Percentiles rank a stretch among this genome's conserved stretches.
Evolutionary conservation across 1,140 invertebrate species (phyloP).

Genomic region (Globodera rostochiensis): DNA sequence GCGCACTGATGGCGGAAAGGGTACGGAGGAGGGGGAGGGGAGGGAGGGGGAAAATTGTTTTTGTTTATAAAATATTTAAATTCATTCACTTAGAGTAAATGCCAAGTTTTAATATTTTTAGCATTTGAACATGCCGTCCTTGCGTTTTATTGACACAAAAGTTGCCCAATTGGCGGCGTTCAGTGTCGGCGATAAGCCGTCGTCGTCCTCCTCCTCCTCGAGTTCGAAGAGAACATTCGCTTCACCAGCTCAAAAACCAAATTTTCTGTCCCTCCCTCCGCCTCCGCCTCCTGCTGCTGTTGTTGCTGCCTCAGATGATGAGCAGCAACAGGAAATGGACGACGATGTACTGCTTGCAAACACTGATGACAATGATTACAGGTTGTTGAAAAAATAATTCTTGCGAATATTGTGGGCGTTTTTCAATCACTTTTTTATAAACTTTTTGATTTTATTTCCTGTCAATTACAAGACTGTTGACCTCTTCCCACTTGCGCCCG

Average conservation of each 20-base stretch:
- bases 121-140: not conserved
- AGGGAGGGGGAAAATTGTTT: too few relatives aligned
- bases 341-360: not conserved
- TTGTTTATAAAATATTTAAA: too few relatives aligned
- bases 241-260: too few relatives aligned
- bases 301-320: not conserved
- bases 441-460: too few relatives aligned
- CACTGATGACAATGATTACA: not conserved
- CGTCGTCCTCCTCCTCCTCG: too few relatives aligned
- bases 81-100: too few relatives aligned
- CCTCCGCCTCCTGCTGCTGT: not conserved
- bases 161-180: not conserved
- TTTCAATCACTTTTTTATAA: too few relatives aligned
- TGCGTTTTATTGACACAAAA: not conserved
- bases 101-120: not conserved
- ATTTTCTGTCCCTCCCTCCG: too few relatives aligned
- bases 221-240: too few relatives aligned
- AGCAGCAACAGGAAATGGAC: not conserved
- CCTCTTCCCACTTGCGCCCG: not conserved
- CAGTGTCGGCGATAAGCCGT: not conserved
- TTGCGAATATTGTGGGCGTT: too few relatives aligned
- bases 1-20: not conserved
- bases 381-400: too few relatives aligned
- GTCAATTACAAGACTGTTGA: not conserved
- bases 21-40: not conserved